Base-by-base conservation (phyloP, 2,113 vertebrate genomes). In the Ammodytes marinus region DNA sequence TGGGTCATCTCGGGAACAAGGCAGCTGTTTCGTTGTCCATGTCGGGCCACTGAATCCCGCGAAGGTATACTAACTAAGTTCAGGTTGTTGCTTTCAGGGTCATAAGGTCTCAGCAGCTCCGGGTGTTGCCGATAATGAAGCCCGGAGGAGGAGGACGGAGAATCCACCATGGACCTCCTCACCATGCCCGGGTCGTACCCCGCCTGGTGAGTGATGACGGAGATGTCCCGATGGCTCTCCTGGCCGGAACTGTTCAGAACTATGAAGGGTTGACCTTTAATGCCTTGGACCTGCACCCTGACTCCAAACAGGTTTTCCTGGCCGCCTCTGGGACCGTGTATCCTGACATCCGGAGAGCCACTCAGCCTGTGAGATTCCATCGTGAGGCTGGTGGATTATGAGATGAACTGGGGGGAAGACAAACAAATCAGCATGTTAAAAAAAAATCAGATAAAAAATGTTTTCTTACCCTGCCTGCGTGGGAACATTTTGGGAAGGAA, bases 261-360 rank as follows among this genome's bases (percentile, higher is more conserved):
- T 68, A 99, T 96, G 57, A 95, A 99, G 1, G 98, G 97, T 80
- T 97, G 97, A 12, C 98, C 98, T 80, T 97, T 96, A 0, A 98
- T 96, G 10, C 97, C 97, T 84, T 99, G 98, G 9, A 99, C 96
- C 79, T 96, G 95, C 63, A 99, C 97, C 77, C 95, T 96, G 79
- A 99, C 96, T 42, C 98, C 98, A 0, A 99, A 99, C 70, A 95
- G 12, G 90, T 91, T 94, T 4, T 93, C 90, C 8, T 69, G 79
- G 55, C 77, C 92, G 83, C 87, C 90, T 15, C 73, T 50, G 39
- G 83, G 82, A 70, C 85, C 49, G 64, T 86, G 86, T 37, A 94
- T 19, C 0, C 92, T 94, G 59, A 93, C 86, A 67, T 90, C 89
- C 4, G 86, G 80, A 53, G 96, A 93, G 61, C 91, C 90, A 68